Evolutionary conservation across 2,888 invertebrate species (phyloP).

Genomic region (Ypsolopha sequella): DNA sequence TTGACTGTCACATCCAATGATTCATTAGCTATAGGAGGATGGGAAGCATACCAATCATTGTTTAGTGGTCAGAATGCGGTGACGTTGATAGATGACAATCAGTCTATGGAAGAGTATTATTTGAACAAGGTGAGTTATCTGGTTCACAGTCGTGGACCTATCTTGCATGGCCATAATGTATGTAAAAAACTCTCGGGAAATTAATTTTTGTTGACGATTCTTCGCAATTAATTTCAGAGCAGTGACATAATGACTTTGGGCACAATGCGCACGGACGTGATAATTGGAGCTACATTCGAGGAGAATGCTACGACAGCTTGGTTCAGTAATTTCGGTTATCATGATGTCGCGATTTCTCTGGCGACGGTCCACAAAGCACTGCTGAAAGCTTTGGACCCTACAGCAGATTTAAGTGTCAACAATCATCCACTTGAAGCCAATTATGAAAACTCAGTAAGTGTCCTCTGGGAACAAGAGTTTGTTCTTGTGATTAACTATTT

Average conservation of each 20-base stretch:
- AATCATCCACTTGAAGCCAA: conserved; percentile 80
- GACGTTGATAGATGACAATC: conserved; percentile 26
- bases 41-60: conserved; percentile 30
- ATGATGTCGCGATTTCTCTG: conserved; percentile 77
- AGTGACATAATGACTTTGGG: conserved; percentile 33
- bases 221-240: conserved; percentile 21
- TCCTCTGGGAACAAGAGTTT: background rate
- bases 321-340: conserved; percentile 86
- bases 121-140: conserved; percentile 40
- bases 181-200: background rate
- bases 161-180: background rate
- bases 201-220: background rate
- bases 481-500: background rate
- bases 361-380: conserved; percentile 74
- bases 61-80: conserved; percentile 28
- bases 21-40: conserved; percentile 19
- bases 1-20: conserved; percentile 22
- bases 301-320: conserved; percentile 68
- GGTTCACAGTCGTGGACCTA: background rate
- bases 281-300: conserved; percentile 71
- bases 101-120: conserved; percentile 41
- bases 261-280: conserved; percentile 56
- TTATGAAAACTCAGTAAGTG: conserved; percentile 61
- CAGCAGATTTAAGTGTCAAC: conserved; percentile 54
- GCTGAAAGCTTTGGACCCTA: conserved; percentile 46